These are phyloP conservation scores for Shargacucullia verbasci DNA, from an alignment of 2,888 invertebrate genomes.

Conservation along the genomic window DNA sequence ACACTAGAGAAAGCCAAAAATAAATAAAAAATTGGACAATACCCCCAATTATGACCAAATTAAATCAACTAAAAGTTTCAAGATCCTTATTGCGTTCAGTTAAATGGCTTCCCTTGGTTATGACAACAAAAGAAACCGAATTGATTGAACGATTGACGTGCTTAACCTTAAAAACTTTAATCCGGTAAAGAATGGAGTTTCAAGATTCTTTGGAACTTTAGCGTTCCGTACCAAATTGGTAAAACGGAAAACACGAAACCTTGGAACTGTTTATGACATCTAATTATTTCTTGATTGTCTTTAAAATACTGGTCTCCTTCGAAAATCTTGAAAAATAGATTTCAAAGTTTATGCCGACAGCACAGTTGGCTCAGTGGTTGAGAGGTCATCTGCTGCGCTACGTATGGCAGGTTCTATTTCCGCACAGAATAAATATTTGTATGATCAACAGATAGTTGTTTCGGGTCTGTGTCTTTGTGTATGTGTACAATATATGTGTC, in stretches of 20 bases:
- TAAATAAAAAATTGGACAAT: constrained; percentile 15
- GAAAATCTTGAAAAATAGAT: too few species aligned
- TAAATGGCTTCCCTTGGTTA: constrained; percentile 38
- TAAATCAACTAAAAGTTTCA: constrained; percentile 21
- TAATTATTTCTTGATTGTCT: too few species aligned
- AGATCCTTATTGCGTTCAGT: constrained; percentile 18
- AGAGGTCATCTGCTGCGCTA: too few species aligned
- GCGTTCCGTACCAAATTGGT: constrained; percentile 4
- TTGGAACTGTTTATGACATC: background rate
- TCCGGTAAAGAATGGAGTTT: constrained; percentile 3
- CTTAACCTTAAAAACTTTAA: constrained; percentile 27
- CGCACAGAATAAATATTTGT: too few species aligned
- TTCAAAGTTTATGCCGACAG: too few species aligned
- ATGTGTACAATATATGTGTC: too few species aligned
- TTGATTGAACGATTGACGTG: constrained; percentile 31
- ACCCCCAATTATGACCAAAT: constrained; percentile 1
- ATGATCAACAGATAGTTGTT: too few species aligned
- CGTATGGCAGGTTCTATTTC: too few species aligned
- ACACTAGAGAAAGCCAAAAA: too few species aligned
- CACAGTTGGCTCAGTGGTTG: too few species aligned
- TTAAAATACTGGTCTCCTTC: too few species aligned
- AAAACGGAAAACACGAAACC: background rate
- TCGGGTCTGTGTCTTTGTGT: too few species aligned
- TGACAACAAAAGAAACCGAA: constrained; percentile 48
- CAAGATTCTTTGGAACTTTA: constrained; percentile 17